Evolutionary conservation across 2,888 invertebrate genomes (phyloP), one percentile per base, ranked within the genome.

Genomic region (Atethmia centrago): DNA sequence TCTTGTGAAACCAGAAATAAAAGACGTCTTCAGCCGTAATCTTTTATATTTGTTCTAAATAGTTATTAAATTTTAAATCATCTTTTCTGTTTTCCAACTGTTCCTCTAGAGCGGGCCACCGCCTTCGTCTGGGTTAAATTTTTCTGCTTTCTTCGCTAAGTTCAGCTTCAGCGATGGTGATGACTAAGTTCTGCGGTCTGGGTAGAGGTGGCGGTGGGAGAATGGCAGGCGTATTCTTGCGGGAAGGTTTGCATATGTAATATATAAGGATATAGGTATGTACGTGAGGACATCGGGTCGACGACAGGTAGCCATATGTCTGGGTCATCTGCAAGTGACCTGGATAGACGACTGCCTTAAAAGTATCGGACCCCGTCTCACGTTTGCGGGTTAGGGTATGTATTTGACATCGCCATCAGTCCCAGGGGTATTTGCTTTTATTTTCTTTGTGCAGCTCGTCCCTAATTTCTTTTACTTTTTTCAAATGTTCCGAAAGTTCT

Each of bases 401-500:
- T 49, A 51, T 21, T 25, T 47, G 3, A 73, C 21, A 12, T 47
- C 28, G 14, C 14, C 5, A 21, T 49, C 42, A 70, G 1, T 70
- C 51, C 40, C 36, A 64, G 19, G 64, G 64, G 12, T 12, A 2
- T 64, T 10, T 16, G 0, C 7, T 16, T 40, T 28, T 69, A 0
- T 25, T 53, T 31, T 73, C 40, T 49, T 12, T 73, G 42, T 70
- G 73, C 14, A 70, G 19, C 14, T 71, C 47, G 3, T 79, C 31
- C 42, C 47, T 74, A 31, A 71, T 71, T 51, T 74, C 56, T 28
- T 51, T 42, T 36, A 79, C 42, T 71, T 58, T 74, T 21, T 56
- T 25, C 31, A 79, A n/a, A 14, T 74, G 79, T 31, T 51, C 49
- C 42, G 25, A 21, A 14, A 74, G 73, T 53, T 80, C 31, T 61